Base-by-base conservation (phyloP, 2,888 invertebrate genomes). In the Herminia tarsipennalis region DNA sequence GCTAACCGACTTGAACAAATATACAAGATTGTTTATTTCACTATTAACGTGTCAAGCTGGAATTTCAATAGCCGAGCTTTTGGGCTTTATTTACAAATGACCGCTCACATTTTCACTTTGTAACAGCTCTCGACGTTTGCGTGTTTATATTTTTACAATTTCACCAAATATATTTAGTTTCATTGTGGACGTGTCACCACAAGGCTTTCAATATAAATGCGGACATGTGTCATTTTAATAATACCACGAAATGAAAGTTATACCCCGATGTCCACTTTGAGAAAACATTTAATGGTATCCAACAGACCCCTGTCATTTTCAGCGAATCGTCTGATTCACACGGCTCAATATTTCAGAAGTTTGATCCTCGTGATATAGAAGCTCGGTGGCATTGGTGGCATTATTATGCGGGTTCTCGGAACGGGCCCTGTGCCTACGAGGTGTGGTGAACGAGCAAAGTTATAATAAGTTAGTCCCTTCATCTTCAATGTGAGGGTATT, bases 401-500 rank as follows among this genome's bases (percentile, higher is more conserved):
- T 80, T 82, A 81, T 85, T 82, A 85, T 83, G 78, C 81, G 84
- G 84, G 79, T 76, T 80, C 58, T 78, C 72, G 64, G 73, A 79
- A 76, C 70, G 68, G 71, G 68, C 62, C 68, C 66, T 33, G 73
- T 73, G 75, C 68, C 74, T 71, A 67, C 78, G 81, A 86, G 82
- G 85, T 84, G 81, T 78, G 80, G 78, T 75, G 80, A 83, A 86
- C 78, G 85, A 83, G 81, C 77, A 76, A 88, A 89, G 83, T 89
- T 88, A 83, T 88, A 86, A 86, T 88, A 87, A 88, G 78, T 88
- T 83, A 59, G 80, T 76, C 76, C 76, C 76, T 77, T 80, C 75
- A 69, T 73, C 68, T 75, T 67, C 65, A 62, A 65, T 66, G 67
- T 62, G 67, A 70, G 71, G 73, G 71, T 69, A 78, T 81, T 84